phyloP scores from a whole-genome alignment of 2,797 vertebrate species.

The Poecilia velifera region DNA sequence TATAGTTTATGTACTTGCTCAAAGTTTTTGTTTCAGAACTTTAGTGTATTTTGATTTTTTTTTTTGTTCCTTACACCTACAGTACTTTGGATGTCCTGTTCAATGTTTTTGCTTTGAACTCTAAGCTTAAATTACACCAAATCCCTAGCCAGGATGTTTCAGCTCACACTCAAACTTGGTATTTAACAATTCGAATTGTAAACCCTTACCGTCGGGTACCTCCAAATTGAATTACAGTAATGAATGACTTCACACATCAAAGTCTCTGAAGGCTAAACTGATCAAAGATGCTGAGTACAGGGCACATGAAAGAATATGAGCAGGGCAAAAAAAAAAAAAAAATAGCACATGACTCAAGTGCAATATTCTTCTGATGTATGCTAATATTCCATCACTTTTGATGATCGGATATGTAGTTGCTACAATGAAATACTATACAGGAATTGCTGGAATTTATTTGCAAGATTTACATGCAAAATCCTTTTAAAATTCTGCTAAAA shows the following conservation, averaged over 20 bases:
- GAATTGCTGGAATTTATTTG: background rate
- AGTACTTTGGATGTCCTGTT: background rate
- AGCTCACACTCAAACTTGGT: background rate
- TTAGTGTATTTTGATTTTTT: background rate
- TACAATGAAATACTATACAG: background rate
- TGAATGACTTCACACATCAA: slow-evolving; percentile 28
- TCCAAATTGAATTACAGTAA: slow-evolving; percentile 16
- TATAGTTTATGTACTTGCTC: background rate
- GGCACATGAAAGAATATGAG: slow-evolving; percentile 16
- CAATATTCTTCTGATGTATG: background rate
- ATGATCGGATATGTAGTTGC: background rate
- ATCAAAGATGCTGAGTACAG: slow-evolving; percentile 21
- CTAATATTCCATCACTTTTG: background rate
- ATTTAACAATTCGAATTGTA: background rate
- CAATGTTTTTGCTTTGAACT: background rate
- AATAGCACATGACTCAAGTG: background rate
- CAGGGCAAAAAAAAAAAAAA: background rate
- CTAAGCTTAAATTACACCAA: background rate
- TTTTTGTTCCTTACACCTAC: background rate
- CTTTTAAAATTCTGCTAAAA: background rate
- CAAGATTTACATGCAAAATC: background rate
- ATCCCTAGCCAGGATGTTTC: background rate
- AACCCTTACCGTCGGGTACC: background rate
- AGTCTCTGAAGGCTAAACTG: slow-evolving; percentile 18
- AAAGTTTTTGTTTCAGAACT: background rate